These are phyloP conservation scores for Protaetia brevitarsis DNA, from an alignment of 1,140 invertebrate species.

Conservation along the genomic window DNA sequence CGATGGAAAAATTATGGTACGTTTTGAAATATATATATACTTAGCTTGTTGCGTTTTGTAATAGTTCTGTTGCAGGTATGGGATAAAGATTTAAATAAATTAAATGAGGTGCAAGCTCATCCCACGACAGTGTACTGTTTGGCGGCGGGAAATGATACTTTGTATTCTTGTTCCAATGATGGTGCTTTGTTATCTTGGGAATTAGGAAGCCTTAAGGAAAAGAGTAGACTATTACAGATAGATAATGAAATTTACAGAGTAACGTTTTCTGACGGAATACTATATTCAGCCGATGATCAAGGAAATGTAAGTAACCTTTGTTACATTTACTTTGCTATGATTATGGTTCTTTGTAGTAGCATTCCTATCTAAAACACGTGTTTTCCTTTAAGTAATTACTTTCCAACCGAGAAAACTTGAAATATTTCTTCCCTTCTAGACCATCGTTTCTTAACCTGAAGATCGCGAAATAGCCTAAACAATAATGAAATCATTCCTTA, in stretches of 20 bases:
- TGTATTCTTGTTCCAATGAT: constrained; percentile 53
- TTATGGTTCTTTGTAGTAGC: too few relatives aligned
- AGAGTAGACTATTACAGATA: constrained; percentile 25
- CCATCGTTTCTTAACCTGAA: too few relatives aligned
- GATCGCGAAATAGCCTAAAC: too few relatives aligned
- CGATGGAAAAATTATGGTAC: constrained; percentile 54
- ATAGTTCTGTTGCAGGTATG: constrained; percentile 47
- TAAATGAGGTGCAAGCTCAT: constrained; percentile 49
- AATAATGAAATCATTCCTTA: too few relatives aligned
- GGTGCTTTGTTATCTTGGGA: constrained; percentile 50
- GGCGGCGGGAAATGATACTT: constrained; percentile 42
- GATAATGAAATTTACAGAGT: constrained; percentile 22
- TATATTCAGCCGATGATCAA: constrained; percentile 22
- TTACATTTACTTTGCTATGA: too few relatives aligned
- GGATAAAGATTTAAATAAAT: constrained; percentile 47
- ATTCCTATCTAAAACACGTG: too few relatives aligned
- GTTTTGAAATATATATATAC: neutral
- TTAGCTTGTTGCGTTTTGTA: too few relatives aligned
- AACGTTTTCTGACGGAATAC: constrained; percentile 2
- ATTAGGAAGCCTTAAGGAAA: constrained; percentile 40
- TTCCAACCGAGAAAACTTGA: too few relatives aligned
- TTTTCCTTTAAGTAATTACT: too few relatives aligned
- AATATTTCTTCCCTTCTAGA: too few relatives aligned
- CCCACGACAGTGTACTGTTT: constrained; percentile 47
- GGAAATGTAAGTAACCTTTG: constrained; percentile 19